A percentile compares a stretch with the other conserved stretches of the same genome.
These are phyloP conservation scores for Mesorhabditis sp. DNA, from an alignment of 2,888 invertebrate genomes.

Conservation along the genomic window DNA sequence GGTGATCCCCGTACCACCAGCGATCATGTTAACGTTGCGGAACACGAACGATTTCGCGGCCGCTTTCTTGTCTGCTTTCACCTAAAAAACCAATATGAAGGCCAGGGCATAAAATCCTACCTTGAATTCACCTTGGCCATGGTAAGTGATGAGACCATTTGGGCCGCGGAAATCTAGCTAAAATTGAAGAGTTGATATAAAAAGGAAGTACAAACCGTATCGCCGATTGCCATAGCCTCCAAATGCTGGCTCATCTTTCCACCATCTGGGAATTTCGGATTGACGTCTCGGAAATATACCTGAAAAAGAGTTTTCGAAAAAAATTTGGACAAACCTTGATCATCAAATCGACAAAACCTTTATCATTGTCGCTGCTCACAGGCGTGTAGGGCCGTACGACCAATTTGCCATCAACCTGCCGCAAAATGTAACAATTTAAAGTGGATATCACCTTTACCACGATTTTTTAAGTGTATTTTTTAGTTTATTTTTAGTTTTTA, in stretches of 20 bases:
- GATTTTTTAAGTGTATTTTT: too few relatives aligned
- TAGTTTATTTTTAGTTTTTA: too few relatives aligned
- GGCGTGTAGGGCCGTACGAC: constrained; percentile 95
- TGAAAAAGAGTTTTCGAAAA: constrained; percentile 55
- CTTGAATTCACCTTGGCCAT: constrained; percentile 65
- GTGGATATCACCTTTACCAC: constrained; percentile 61
- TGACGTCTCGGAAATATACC: constrained; percentile 91
- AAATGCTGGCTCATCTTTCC: constrained; percentile 95
- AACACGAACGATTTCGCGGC: constrained; percentile 66
- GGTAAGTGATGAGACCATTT: constrained; percentile 46
- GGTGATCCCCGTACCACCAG: constrained; percentile 85
- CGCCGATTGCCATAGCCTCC: constrained; percentile 81
- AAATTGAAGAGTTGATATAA: constrained; percentile 3
- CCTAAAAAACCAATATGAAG: constrained; percentile 14
- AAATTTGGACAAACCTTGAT: constrained; percentile 70
- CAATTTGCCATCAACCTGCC: constrained; percentile 75
- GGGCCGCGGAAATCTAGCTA: not conserved
- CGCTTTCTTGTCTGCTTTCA: constrained; percentile 76
- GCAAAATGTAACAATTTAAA: constrained; percentile 7
- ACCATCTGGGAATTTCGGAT: constrained; percentile 90
- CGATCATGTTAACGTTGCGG: constrained; percentile 86
- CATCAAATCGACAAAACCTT: constrained; percentile 85
- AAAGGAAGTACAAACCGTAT: constrained; percentile 58
- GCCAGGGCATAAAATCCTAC: not conserved
- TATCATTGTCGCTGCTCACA: constrained; percentile 87